phyloP scores from a whole-genome alignment of 2,888 invertebrate genomes.

The Bellardia bayeri region DNA sequence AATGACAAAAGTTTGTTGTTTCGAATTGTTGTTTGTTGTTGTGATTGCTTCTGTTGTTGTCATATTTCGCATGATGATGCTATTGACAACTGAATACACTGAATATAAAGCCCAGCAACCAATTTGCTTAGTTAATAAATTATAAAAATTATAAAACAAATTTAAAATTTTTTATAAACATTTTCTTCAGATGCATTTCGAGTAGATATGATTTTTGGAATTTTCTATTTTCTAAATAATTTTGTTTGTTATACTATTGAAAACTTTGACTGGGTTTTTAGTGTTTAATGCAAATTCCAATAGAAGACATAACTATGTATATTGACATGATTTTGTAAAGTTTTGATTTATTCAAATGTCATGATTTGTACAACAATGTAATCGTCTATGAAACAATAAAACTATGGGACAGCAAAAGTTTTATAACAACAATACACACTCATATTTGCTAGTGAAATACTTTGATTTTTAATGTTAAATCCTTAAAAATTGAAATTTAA shows the following conservation, averaged over 20 bases:
- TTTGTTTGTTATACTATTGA: neutral
- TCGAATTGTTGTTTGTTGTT: slow-evolving; percentile 25
- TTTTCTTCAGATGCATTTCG: too few species aligned
- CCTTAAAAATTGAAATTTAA: slow-evolving; percentile 7
- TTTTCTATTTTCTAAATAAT: neutral
- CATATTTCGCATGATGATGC: slow-evolving; percentile 51
- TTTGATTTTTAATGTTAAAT: slow-evolving; percentile 34
- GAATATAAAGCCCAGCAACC: slow-evolving; percentile 35
- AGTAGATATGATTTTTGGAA: neutral
- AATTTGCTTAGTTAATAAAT: slow-evolving; percentile 5
- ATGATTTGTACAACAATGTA: slow-evolving; percentile 71
- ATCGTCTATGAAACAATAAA: slow-evolving; percentile 51
- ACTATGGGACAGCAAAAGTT: slow-evolving; percentile 55
- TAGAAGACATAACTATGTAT: slow-evolving; percentile 4
- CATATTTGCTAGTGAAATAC: neutral
- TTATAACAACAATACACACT: slow-evolving; percentile 35
- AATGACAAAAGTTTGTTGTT: slow-evolving; percentile 64
- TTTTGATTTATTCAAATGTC: slow-evolving; percentile 72
- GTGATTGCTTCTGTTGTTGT: slow-evolving; percentile 34
- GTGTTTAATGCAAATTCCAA: neutral
- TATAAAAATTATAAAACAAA: too few species aligned
- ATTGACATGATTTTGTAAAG: slow-evolving; percentile 65
- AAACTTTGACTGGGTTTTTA: slow-evolving; percentile 38
- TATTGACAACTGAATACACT: slow-evolving; percentile 14
- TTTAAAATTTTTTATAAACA: too few species aligned